Percentiles rank a stretch among this genome's conserved stretches.
phyloP scores from a whole-genome alignment of 1,140 invertebrate genomes.

The Hycleus phaleratus region DNA sequence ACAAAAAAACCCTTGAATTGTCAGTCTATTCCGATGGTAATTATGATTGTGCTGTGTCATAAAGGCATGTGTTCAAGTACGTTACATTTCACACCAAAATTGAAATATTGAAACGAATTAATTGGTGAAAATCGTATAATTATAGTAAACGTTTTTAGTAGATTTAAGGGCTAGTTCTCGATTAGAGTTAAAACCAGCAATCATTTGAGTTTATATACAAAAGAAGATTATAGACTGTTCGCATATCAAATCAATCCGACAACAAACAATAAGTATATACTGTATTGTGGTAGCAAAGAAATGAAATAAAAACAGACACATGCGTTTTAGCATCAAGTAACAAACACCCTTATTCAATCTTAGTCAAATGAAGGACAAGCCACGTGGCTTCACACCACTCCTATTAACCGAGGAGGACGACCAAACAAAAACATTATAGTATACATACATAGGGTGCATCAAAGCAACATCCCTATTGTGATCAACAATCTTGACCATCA shows the following conservation, averaged over 20 bases:
- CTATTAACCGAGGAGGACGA: neutral
- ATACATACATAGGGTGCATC: too few species aligned
- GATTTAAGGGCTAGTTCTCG: neutral
- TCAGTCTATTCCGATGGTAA: slow-evolving; percentile 37
- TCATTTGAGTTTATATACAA: neutral
- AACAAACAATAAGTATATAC: slow-evolving; percentile 14
- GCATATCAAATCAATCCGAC: slow-evolving; percentile 21
- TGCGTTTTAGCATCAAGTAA: slow-evolving; percentile 24
- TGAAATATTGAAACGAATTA: neutral
- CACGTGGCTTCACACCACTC: slow-evolving; percentile 7
- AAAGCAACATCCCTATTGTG: too few species aligned
- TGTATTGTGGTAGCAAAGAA: slow-evolving; percentile 25
- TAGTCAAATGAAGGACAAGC: slow-evolving; percentile 16
- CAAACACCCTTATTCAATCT: slow-evolving; percentile 16
- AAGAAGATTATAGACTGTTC: slow-evolving; percentile 1
- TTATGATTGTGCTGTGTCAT: slow-evolving; percentile 28
- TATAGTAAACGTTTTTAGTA: neutral
- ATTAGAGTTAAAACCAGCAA: neutral
- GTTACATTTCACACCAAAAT: neutral
- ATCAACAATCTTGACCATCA: too few species aligned
- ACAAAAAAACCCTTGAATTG: slow-evolving; percentile 35
- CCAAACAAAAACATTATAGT: too few species aligned
- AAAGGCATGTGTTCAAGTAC: neutral
- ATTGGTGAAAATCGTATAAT: slow-evolving; percentile 1
- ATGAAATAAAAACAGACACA: slow-evolving; percentile 30